Base-by-base conservation (phyloP, 92 coral and sea anemone species). In the Actinostola sp. region DNA sequence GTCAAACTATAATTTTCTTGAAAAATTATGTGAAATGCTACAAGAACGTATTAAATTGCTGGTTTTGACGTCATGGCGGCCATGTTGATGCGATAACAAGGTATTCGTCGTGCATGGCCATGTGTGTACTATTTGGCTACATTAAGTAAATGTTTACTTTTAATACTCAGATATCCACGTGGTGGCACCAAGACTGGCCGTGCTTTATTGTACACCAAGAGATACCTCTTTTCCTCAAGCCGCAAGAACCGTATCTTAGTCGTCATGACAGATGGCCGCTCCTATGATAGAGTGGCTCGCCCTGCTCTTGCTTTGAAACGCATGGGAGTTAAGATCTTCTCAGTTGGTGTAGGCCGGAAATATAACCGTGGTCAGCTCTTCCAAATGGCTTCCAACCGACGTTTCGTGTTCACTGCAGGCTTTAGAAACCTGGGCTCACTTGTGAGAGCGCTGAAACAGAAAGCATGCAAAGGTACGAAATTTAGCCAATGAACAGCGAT, bases 161-260 rank as follows among this genome's bases (percentile, higher is more conserved):
- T 2, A 32, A 1, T 8, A 2, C 25, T 83, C 15, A 79, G 79
- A 60, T 93, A 91, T 63, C 97, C 94, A 10, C 64, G 86, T 11
- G 88, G 94, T n/a, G 92, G 92, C 61, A 93, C 98, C 17, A 82
- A 77, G 51, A 93, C 97, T 17, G 98, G 97, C 2, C 32, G 23
- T 27, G 97, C 93, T 4, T 88, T 93, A 1, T 64, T 29, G 23
- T 84, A 38, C 68, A 65, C 88, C 38, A 78, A 81, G 43, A 76
- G 66, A 54, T 72, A 64, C 32, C 72, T 93, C 9, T 88, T 86
- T 43, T 82, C 76, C 29, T 59, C 79, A 39, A 75, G 91, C 31
- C 78, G 87, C 23, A 75, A 63, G 43, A 56, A 70, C 17, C 83
- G 86, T 17, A 66, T 81, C 11, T 38, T 90, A 8, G 61, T 90